Evolutionary conservation across 2,888 invertebrate genomes (phyloP).

Genomic region (Brachyptera putata): DNA sequence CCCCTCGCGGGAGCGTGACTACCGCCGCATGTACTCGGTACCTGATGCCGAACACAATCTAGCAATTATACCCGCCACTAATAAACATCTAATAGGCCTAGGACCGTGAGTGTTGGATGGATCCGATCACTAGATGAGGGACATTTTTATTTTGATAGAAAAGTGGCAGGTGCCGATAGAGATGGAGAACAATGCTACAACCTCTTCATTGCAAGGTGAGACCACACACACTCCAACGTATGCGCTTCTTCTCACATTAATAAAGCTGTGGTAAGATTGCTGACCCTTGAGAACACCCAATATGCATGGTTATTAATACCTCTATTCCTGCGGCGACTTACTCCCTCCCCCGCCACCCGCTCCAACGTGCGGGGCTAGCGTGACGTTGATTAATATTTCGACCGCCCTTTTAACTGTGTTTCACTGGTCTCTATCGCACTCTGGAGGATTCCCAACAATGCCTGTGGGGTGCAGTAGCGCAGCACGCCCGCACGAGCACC

Average conservation of each 20-base stretch:
- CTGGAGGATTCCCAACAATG: background rate
- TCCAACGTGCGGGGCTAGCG: background rate
- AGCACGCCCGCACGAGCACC: background rate
- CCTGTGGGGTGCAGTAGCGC: background rate
- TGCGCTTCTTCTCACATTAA: constrained; percentile 23
- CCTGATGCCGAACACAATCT: background rate
- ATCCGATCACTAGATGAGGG: constrained; percentile 11
- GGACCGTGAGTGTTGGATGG: too few relatives aligned
- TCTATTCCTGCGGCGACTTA: constrained; percentile 15
- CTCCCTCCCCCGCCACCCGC: too few relatives aligned
- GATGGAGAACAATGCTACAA: constrained; percentile 1
- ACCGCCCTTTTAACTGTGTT: constrained; percentile 19
- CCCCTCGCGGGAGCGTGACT: background rate
- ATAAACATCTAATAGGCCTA: background rate
- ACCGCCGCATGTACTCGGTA: background rate
- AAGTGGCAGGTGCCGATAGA: constrained; percentile 27
- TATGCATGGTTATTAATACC: constrained; percentile 27
- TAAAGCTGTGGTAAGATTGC: constrained; percentile 20
- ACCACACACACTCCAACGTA: constrained; percentile 24
- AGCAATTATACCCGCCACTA: constrained; percentile 5
- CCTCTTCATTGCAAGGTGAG: constrained; percentile 13
- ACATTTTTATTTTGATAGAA: constrained; percentile 27
- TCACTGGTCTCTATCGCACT: background rate
- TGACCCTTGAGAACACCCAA: constrained; percentile 20
- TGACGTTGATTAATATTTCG: constrained; percentile 26